Evolutionary conservation across 2,113 vertebrate genomes (phyloP), one percentile per base, ranked within the genome.

Genomic region (Epinephelus fuscoguttatus): DNA sequence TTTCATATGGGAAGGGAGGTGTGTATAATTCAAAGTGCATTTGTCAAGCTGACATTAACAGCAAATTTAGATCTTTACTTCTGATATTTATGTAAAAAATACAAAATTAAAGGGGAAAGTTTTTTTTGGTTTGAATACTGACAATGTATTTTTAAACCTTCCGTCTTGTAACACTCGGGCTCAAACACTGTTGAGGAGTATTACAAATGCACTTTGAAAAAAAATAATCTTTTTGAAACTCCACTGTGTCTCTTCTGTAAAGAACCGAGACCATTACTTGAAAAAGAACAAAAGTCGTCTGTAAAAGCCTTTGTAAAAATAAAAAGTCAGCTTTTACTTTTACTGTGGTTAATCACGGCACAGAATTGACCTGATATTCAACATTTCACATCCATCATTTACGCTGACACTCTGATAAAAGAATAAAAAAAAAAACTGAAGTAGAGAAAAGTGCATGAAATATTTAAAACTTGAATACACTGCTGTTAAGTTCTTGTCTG

Each of bases 41-140:
- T 64, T 49, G 64, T 64, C 9, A 81, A 82, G 50, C 21, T 70
- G 81, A 25, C 68, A 68, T 66, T 81, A 12, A 82, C 6, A 72
- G 27, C 6, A 57, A 52, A 68, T 64, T 30, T 61, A 37, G 61
- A 55, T 30, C 50, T 64, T 37, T 75, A 21, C 25, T 63, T 70
- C 6, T 30, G 59, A 60, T 73, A 70, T 69, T 37, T 52, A 18
- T 53, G 18, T 6, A 67, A 53, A 75, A 70, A 75, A 60, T 45
- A 18, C 18, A 50, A 50, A 6, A 6, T 66, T 49, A 13, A 6
- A 67, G 13, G 27, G 14, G 9, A 40, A 25, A 2, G n/a, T 10
- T 5, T 25, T 25, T 55, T 25, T 25, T 60, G 18, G 18, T 63
- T 73, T 60, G 50, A 75, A 56, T 49, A 78, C 8, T 59, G 21